A percentile compares a stretch with the other conserved stretches of the same genome.
These are phyloP conservation scores for Sarcophaga rosellei DNA, from an alignment of 2,888 invertebrate species.

Conservation along the genomic window DNA sequence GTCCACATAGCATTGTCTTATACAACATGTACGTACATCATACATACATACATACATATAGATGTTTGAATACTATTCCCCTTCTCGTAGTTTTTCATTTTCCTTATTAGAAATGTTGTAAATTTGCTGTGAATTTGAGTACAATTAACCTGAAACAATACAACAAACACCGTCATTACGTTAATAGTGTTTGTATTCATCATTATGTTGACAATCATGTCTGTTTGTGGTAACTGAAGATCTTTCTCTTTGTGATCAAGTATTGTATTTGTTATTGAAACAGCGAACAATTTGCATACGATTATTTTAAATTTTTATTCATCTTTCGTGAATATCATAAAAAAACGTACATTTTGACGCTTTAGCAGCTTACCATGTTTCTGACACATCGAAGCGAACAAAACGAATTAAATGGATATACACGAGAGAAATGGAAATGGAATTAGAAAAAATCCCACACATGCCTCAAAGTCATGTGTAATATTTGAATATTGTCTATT, in stretches of 20 bases:
- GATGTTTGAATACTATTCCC: too few relatives aligned
- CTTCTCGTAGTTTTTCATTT: background rate
- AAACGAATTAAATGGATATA: conserved; percentile 26
- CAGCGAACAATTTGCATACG: conserved; percentile 63
- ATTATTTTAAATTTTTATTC: conserved; percentile 68
- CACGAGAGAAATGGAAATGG: background rate
- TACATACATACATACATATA: too few relatives aligned
- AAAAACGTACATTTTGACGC: conserved; percentile 54
- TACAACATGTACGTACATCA: too few relatives aligned
- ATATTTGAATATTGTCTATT: conserved; percentile 49
- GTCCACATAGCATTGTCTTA: too few relatives aligned
- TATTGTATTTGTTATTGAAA: conserved; percentile 15
- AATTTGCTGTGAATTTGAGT: background rate
- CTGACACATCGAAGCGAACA: conserved; percentile 13
- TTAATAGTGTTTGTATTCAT: background rate
- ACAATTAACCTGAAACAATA: conserved; percentile 34
- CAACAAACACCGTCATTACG: background rate
- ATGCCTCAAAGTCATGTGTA: conserved; percentile 50
- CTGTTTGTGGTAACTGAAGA: background rate
- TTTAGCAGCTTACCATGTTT: conserved; percentile 57
- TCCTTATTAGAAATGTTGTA: background rate
- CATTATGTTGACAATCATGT: conserved; percentile 12
- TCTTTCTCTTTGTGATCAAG: conserved; percentile 27
- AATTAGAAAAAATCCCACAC: conserved; percentile 48
- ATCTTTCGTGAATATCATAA: conserved; percentile 68